Percentiles rank a stretch among this genome's conserved stretches.
These are phyloP conservation scores for Rhabdophis nuchalis DNA, from an alignment of 2,797 vertebrate genomes.

Conservation along the genomic window DNA sequence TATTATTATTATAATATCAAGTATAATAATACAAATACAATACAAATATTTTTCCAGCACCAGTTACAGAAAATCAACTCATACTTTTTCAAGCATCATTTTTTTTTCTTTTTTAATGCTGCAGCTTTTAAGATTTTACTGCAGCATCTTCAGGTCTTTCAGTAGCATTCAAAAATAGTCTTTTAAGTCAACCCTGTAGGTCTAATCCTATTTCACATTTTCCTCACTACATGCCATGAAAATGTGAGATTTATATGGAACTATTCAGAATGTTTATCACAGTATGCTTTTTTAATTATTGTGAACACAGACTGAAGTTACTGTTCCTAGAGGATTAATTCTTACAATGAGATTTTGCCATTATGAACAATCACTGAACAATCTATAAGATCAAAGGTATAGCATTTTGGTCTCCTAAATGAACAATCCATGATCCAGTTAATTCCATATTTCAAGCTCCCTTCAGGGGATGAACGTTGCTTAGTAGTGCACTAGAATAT, in stretches of 20 bases:
- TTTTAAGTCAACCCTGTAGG: constrained; percentile 30
- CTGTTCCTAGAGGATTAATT: neutral
- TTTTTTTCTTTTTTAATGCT: constrained; percentile 25
- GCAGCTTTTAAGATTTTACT: constrained; percentile 38
- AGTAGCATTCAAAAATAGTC: constrained; percentile 25
- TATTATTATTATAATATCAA: neutral
- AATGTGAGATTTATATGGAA: constrained; percentile 29
- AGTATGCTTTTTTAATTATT: constrained; percentile 51
- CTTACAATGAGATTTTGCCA: neutral
- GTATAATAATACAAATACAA: neutral
- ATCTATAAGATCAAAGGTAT: neutral
- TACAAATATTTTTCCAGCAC: constrained; percentile 24
- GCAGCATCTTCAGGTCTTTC: constrained; percentile 25
- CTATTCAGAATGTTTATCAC: constrained; percentile 36
- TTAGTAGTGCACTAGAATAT: neutral
- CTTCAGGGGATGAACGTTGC: neutral
- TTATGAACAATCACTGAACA: neutral
- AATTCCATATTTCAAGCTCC: neutral
- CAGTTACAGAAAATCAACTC: constrained; percentile 38
- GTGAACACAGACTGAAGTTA: constrained; percentile 32
- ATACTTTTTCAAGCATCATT: constrained; percentile 55
- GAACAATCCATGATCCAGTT: neutral
- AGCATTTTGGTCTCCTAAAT: neutral
- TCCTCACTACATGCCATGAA: constrained; percentile 22
- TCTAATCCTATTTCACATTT: constrained; percentile 19